A percentile compares a stretch with the other conserved stretches of the same genome.
Conservation (phyloP, 1,140 invertebrate genomes). For the Drosophila asahinai region DNA sequence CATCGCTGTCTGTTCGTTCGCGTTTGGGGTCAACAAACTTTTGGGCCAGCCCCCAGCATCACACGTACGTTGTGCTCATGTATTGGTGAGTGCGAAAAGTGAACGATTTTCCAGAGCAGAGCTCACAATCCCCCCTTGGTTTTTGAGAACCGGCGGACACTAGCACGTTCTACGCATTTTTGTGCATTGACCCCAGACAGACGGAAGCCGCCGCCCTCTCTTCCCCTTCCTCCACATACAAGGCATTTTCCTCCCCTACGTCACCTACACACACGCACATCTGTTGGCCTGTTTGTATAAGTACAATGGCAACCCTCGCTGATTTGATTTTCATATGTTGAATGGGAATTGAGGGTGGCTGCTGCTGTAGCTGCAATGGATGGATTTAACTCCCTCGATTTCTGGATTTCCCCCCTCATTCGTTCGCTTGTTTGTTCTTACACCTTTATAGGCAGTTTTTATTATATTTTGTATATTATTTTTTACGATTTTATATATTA, state of each 20-base stretch:
- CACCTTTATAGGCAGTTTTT: slow-evolving; percentile 53
- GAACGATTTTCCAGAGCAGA: slow-evolving; percentile 48
- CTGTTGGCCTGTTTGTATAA: slow-evolving; percentile 24
- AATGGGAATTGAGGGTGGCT: slow-evolving; percentile 27
- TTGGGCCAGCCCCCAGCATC: slow-evolving; percentile 61
- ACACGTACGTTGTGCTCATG: slow-evolving; percentile 27
- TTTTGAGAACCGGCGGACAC: slow-evolving; percentile 32
- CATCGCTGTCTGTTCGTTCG: slow-evolving; percentile 44
- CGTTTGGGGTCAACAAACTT: slow-evolving; percentile 70
- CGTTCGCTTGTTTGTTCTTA: background rate
- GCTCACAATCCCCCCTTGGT: slow-evolving; percentile 12
- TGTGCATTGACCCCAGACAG: slow-evolving; percentile 76
- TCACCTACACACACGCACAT: slow-evolving; percentile 25
- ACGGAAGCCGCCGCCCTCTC: slow-evolving; percentile 37
- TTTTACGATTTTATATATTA: slow-evolving; percentile 42
- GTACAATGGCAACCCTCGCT: slow-evolving; percentile 68
- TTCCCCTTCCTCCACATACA: slow-evolving; percentile 2
- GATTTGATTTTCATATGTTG: slow-evolving; percentile 72
- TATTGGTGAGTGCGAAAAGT: slow-evolving; percentile 57
- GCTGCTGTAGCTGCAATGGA: slow-evolving; percentile 15
- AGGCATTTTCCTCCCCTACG: slow-evolving; percentile 5
- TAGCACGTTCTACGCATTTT: slow-evolving; percentile 78
- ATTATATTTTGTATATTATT: slow-evolving; percentile 53
- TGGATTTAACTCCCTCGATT: slow-evolving; percentile 36
- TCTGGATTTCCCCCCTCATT: slow-evolving; percentile 14